Evolutionary conservation across 2,797 vertebrate genomes (phyloP).

Genomic region (Mus caroli): DNA sequence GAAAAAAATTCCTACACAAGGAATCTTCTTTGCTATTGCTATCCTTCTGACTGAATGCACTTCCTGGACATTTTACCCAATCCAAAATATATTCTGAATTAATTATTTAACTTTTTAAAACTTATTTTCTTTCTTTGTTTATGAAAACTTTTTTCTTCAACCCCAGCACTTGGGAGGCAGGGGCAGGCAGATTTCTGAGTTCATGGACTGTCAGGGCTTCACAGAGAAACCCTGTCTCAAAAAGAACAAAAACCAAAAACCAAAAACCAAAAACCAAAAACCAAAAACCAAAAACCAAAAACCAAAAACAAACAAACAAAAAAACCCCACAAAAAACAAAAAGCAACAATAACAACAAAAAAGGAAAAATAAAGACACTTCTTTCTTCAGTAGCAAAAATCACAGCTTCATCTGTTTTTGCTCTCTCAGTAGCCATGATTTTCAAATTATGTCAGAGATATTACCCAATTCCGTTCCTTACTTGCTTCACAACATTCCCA

Average conservation of each 20-base stretch:
- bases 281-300: no score
- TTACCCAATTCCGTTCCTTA: neutral
- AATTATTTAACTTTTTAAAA: neutral
- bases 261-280: no score
- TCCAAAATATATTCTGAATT: constrained; percentile 1
- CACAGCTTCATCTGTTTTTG: neutral
- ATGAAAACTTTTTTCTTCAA: neutral
- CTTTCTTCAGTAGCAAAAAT: neutral
- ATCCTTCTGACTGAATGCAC: neutral
- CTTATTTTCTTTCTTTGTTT: neutral
- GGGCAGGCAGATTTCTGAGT: no score
- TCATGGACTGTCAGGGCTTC: no score
- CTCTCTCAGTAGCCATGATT: neutral
- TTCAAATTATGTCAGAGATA: constrained; percentile 20
- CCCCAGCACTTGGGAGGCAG: no score
- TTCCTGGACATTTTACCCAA: neutral
- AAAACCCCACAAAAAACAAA: no score
- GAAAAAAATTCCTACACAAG: constrained; percentile 66
- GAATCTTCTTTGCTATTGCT: neutral
- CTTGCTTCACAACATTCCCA: neutral
- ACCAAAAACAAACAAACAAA: no score
- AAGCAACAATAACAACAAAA: no score
- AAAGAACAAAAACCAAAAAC: no score
- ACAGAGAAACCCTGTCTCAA: no score
- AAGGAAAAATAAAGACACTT: no score